These are phyloP conservation scores for Puntigrus tetrazona DNA, from an alignment of 2,113 vertebrate genomes.

Conservation along the genomic window DNA sequence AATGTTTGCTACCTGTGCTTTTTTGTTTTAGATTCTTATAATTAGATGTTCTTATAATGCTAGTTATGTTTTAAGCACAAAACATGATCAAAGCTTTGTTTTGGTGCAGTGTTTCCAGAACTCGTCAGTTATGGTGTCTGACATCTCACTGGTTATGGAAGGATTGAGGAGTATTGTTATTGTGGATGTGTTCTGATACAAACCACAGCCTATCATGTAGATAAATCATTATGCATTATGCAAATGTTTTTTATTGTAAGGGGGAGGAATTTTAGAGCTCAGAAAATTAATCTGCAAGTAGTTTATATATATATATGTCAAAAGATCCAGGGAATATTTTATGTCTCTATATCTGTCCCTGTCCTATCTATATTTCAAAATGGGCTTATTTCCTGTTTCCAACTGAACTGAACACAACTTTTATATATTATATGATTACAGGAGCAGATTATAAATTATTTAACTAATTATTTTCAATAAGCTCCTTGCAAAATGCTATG, in stretches of 20 bases:
- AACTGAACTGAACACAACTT: too few species aligned
- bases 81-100: neutral
- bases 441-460: too few species aligned
- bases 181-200: neutral
- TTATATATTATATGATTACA: too few species aligned
- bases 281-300: too few species aligned
- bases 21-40: neutral
- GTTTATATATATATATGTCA: neutral
- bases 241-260: neutral
- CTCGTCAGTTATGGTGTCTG: neutral
- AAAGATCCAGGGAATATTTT: neutral
- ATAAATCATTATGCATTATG: neutral
- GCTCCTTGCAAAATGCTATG: too few species aligned
- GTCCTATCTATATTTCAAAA: too few species aligned
- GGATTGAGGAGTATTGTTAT: neutral
- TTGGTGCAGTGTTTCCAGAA: neutral
- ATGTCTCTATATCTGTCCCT: too few species aligned
- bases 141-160: neutral
- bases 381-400: too few species aligned
- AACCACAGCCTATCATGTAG: neutral
- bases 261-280: neutral
- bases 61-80: neutral
- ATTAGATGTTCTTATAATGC: neutral
- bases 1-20: neutral
- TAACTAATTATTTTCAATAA: too few species aligned